Evolutionary conservation across 2,797 vertebrate species (phyloP), one percentile per base, ranked within the genome.

Genomic region (Capromys pilorides): DNA sequence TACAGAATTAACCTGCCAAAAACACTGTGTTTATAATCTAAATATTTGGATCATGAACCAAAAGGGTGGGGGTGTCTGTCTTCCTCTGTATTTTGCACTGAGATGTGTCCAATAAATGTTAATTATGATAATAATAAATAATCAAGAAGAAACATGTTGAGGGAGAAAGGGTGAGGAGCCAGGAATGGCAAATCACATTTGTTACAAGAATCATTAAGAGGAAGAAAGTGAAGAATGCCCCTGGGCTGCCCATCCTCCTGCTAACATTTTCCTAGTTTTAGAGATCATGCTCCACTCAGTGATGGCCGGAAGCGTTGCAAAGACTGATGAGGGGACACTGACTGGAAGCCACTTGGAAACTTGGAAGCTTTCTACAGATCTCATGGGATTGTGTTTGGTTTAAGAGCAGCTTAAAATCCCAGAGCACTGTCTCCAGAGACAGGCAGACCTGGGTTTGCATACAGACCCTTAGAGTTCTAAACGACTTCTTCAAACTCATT

Each of bases 1-100:
- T 95, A 85, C 90, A 96, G 82, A 95, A 87, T 86, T 75, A 96
- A 95, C 87, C 73, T 95, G 93, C 90, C 93, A 95, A 93, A 96
- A 94, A 89, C 87, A 90, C 86, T 94, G 69, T 97, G 95, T 97
- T 97, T 97, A 94, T 93, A 88, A 94, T 97, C 86, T 97, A 97
- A 97, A 97, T 97, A 97, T 97, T 95, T 97, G 91, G 90, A 93
- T 93, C 80, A 84, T 88, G 94, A 95, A 86, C 61, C 94, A 93
- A 96, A 94, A 78, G 88, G 84, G 31, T 79, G 66, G 89, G 51
- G 24, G 92, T 94, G 91, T 82, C 59, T 95, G 67, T 90, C 45
- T 89, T 92, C 57, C 71, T 96, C 41, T 73, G 45, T 88, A 86
- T 95, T 96, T 97, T 91, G 49, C n/a, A 77, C 73, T 83, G 69